These are phyloP conservation scores for Lasioglossum baleicum DNA, from an alignment of 1,140 invertebrate genomes.

Conservation along the genomic window DNA sequence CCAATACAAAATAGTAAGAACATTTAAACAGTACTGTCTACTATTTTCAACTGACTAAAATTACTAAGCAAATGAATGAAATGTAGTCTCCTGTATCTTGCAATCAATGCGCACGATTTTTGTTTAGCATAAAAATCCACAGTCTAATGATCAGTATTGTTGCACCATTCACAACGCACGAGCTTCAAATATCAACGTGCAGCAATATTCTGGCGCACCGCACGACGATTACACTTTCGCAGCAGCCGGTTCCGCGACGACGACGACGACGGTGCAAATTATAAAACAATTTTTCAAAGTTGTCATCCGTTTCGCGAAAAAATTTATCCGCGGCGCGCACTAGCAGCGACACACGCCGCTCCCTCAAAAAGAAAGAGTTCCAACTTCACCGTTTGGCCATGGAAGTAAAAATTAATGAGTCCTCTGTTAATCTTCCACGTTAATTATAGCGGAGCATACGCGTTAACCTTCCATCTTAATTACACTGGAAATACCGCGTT, in stretches of 20 bases:
- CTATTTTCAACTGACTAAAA: too few species aligned
- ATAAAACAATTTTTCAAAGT: neutral
- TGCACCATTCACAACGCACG: too few species aligned
- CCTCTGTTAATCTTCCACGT: slow-evolving; percentile 5
- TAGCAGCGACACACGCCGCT: neutral
- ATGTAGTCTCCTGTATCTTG: too few species aligned
- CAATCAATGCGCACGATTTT: too few species aligned
- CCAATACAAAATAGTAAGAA: too few species aligned
- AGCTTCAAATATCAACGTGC: too few species aligned
- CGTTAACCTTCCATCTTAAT: slow-evolving; percentile 26
- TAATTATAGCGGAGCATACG: slow-evolving; percentile 2
- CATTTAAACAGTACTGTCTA: too few species aligned
- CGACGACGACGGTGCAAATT: neutral
- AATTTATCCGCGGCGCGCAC: neutral
- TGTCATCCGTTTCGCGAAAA: neutral
- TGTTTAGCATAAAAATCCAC: too few species aligned
- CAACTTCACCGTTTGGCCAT: neutral
- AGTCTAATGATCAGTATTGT: too few species aligned
- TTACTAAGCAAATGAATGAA: too few species aligned
- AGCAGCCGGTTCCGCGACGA: neutral
- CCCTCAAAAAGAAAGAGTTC: neutral
- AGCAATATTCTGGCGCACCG: too few species aligned
- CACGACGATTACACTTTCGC: neutral
- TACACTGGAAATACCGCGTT: slow-evolving; percentile 8
- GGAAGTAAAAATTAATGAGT: slow-evolving; percentile 11